phyloP scores from a whole-genome alignment of 2,888 invertebrate species.

The Xanthia icteritia region DNA sequence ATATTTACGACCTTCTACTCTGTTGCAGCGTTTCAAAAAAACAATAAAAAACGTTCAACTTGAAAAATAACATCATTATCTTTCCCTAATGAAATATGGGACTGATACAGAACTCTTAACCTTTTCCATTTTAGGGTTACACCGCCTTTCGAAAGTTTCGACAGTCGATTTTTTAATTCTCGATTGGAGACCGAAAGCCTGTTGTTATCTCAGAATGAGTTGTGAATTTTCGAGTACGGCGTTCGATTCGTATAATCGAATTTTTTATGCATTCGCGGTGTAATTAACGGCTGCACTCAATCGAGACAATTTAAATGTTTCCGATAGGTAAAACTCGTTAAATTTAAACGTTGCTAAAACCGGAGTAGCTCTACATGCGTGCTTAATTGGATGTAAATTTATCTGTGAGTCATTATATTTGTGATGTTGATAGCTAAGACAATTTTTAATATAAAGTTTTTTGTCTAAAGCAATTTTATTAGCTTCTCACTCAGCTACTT shows the following conservation, averaged over 20 bases:
- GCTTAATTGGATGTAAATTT: slow-evolving; percentile 68
- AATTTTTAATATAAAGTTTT: slow-evolving; percentile 37
- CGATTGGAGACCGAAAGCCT: slow-evolving; percentile 58
- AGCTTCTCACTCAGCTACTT: neutral
- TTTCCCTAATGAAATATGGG: slow-evolving; percentile 72
- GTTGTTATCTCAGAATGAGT: slow-evolving; percentile 71
- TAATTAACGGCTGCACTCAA: slow-evolving; percentile 79
- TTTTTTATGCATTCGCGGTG: slow-evolving; percentile 67
- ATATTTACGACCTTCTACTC: slow-evolving; percentile 60
- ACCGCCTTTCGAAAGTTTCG: slow-evolving; percentile 66
- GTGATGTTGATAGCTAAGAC: slow-evolving; percentile 42
- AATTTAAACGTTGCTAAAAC: slow-evolving; percentile 70
- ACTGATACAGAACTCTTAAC: slow-evolving; percentile 75
- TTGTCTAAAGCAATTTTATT: slow-evolving; percentile 30
- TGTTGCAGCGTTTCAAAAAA: slow-evolving; percentile 69
- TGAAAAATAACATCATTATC: slow-evolving; percentile 77
- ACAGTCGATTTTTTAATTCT: slow-evolving; percentile 60
- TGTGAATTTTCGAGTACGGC: slow-evolving; percentile 68
- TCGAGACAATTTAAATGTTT: slow-evolving; percentile 79
- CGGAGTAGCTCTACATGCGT: slow-evolving; percentile 64
- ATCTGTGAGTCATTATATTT: slow-evolving; percentile 59
- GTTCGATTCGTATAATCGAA: slow-evolving; percentile 69
- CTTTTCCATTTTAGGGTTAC: slow-evolving; percentile 76
- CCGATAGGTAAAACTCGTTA: slow-evolving; percentile 78
- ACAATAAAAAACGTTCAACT: slow-evolving; percentile 66